Conservation (phyloP, 2,888 invertebrate species). For the Lithophane semibrunnea region DNA sequence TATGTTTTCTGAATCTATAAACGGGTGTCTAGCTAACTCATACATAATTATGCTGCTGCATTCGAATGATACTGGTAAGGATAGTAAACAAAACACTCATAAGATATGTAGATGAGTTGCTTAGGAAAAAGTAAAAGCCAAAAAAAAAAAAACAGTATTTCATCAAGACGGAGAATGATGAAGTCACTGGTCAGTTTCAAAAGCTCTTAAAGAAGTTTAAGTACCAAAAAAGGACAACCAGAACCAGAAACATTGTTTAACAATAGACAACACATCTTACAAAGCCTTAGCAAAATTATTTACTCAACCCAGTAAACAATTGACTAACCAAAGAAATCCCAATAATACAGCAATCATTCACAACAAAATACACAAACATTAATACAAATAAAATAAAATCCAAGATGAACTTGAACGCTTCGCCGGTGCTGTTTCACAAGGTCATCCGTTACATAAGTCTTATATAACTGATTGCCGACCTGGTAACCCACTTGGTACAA, state of each 20-base stretch:
- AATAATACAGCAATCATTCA: slow-evolving; percentile 4
- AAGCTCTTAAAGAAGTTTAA: not conserved
- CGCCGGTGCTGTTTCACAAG: slow-evolving; percentile 58
- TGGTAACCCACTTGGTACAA: slow-evolving; percentile 62
- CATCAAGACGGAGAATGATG: not conserved
- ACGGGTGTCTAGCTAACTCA: not conserved
- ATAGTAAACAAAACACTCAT: slow-evolving; percentile 14
- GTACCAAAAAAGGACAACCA: not conserved
- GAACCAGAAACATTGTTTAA: slow-evolving; percentile 3
- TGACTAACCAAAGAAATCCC: slow-evolving; percentile 17
- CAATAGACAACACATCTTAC: not conserved
- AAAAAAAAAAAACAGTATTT: not conserved
- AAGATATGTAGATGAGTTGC: not conserved
- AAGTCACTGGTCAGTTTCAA: not conserved
- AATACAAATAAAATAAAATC: slow-evolving; percentile 41
- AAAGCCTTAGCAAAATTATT: not conserved
- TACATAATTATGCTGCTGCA: not conserved
- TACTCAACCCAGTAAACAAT: slow-evolving; percentile 5
- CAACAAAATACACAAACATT: slow-evolving; percentile 29
- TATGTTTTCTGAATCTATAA: slow-evolving; percentile 38
- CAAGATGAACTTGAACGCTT: slow-evolving; percentile 64
- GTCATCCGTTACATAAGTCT: slow-evolving; percentile 59
- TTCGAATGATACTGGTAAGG: not conserved
- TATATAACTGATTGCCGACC: slow-evolving; percentile 57
- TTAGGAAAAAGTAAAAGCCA: not conserved